Evolutionary conservation across 1,140 invertebrate genomes (phyloP).

Genomic region (Oryctes rhinoceros): DNA sequence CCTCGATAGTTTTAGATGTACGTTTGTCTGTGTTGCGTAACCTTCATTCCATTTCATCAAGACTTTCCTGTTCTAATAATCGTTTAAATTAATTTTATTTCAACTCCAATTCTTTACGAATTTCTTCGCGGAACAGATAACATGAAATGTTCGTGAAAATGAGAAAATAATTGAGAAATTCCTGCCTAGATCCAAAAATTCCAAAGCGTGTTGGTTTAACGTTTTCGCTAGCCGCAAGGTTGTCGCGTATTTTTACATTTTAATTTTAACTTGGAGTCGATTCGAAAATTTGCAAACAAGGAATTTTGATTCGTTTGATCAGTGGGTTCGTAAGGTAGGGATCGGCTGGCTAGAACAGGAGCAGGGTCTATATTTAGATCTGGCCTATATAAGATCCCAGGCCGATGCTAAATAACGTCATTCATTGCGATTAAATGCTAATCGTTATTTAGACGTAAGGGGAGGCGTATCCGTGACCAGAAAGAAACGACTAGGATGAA

Average conservation of each 20-base stretch:
- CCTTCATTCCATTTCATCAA: not conserved
- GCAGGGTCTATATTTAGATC: conserved; percentile 34
- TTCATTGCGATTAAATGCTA: conserved; percentile 38
- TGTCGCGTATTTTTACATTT: conserved; percentile 10
- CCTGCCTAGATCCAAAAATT: not conserved
- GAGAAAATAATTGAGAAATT: not conserved
- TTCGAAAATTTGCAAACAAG: conserved; percentile 36
- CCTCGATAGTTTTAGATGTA: not conserved
- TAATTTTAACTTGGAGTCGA: conserved; percentile 28
- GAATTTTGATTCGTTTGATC: conserved; percentile 15
- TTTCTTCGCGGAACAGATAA: not conserved
- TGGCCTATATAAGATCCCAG: conserved; percentile 39
- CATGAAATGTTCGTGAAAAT: not conserved
- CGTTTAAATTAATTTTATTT: not conserved
- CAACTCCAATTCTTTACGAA: not conserved
- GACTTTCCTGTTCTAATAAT: not conserved
- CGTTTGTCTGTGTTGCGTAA: conserved; percentile 38
- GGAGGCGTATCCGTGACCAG: no score
- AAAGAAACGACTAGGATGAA: no score
- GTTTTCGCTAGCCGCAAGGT: not conserved
- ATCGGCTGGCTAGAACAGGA: conserved; percentile 37
- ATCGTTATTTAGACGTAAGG: not conserved
- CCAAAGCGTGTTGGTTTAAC: not conserved
- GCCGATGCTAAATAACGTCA: conserved; percentile 37
- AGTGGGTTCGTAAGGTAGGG: conserved; percentile 20